Conservation (phyloP, 2,797 vertebrate genomes). For the Phrynocephalus vlangalii region DNA sequence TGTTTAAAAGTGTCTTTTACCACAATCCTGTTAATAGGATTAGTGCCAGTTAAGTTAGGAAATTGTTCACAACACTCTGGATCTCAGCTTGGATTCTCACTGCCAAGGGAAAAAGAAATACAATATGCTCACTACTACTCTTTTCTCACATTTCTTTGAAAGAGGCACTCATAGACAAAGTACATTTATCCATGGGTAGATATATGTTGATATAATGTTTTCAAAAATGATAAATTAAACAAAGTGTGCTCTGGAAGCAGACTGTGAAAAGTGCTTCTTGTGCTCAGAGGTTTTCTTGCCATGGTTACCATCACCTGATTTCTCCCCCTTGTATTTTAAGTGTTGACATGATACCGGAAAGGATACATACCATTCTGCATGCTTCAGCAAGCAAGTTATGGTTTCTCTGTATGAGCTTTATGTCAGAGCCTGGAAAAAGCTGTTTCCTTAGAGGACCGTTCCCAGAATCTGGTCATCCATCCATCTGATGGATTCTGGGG, state of each 20-base stretch:
- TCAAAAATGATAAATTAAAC: neutral
- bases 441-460: too few relatives aligned
- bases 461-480: too few relatives aligned
- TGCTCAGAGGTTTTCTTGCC: neutral
- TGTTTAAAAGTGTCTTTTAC: conserved; percentile 21
- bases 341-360: neutral
- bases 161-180: neutral
- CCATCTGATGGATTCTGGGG: too few relatives aligned
- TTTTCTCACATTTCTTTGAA: neutral
- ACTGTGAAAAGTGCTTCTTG: neutral
- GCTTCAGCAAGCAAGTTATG: neutral
- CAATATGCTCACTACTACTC: neutral
- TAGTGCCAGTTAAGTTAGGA: conserved; percentile 6
- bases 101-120: neutral
- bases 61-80: conserved; percentile 12
- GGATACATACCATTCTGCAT: neutral
- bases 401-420: neutral
- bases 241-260: neutral
- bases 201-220: neutral
- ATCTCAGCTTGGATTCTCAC: conserved; percentile 10
- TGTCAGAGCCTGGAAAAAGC: too few relatives aligned
- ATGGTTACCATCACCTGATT: neutral
- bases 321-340: neutral
- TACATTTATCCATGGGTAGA: neutral
- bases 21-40: conserved; percentile 33